A percentile compares a stretch with the other conserved stretches of the same genome.
These are phyloP conservation scores for Drosophila nikananu DNA, from an alignment of 1,140 invertebrate species.

Conservation along the genomic window DNA sequence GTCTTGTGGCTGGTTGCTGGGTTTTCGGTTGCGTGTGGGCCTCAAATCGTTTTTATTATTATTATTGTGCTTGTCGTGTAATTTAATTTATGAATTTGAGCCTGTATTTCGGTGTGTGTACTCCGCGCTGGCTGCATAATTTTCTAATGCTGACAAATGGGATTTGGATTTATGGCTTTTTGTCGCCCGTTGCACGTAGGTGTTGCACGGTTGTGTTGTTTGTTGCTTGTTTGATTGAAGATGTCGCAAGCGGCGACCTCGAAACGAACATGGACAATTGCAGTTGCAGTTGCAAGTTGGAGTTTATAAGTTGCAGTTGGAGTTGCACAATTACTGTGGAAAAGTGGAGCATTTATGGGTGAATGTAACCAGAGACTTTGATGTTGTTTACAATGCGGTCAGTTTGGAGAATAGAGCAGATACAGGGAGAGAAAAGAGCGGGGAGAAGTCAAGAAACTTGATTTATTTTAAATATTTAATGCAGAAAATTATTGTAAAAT, in stretches of 20 bases:
- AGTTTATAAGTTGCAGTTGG: slow-evolving; percentile 16
- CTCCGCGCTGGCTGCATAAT: slow-evolving; percentile 71
- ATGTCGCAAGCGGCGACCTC: slow-evolving; percentile 77
- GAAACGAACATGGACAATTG: slow-evolving; percentile 56
- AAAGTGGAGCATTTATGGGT: slow-evolving; percentile 47
- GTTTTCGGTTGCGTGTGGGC: slow-evolving; percentile 71
- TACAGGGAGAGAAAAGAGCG: background rate
- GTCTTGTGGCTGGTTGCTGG: slow-evolving; percentile 21
- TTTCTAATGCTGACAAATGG: slow-evolving; percentile 84
- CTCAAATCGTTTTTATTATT: slow-evolving; percentile 83
- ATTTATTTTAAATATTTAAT: background rate
- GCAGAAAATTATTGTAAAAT: background rate
- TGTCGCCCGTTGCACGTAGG: slow-evolving; percentile 70
- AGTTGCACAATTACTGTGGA: slow-evolving; percentile 42
- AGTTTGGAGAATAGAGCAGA: background rate
- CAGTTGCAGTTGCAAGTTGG: slow-evolving; percentile 23
- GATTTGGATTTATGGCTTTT: slow-evolving; percentile 81
- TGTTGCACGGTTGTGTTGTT: slow-evolving; percentile 43
- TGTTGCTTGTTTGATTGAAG: slow-evolving; percentile 73
- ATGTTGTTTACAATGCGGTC: slow-evolving; percentile 6
- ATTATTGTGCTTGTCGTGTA: slow-evolving; percentile 83
- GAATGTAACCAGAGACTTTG: slow-evolving; percentile 16
- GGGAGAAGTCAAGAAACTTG: no score
- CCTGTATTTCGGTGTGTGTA: slow-evolving; percentile 53
- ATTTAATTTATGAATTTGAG: slow-evolving; percentile 83